These are phyloP conservation scores for Calosoma granatense DNA, from an alignment of 1,140 invertebrate species.

Conservation along the genomic window DNA sequence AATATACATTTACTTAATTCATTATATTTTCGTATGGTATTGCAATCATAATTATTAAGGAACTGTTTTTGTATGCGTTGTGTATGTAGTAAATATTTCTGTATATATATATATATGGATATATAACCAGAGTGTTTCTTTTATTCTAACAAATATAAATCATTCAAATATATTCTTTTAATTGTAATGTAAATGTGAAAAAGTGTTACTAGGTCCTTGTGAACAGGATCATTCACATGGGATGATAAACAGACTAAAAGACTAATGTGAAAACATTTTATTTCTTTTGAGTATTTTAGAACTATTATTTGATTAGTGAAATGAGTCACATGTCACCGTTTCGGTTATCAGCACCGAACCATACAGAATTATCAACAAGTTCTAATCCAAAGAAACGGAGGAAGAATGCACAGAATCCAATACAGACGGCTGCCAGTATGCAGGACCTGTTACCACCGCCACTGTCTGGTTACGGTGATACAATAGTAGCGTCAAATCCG, in stretches of 20 bases:
- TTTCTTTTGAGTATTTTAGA: not conserved
- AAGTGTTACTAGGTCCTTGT: too few relatives aligned
- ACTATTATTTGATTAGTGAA: slow-evolving; percentile 13
- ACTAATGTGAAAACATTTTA: not conserved
- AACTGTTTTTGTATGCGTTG: too few relatives aligned
- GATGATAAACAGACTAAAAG: not conserved
- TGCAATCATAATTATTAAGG: too few relatives aligned
- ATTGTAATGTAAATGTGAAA: too few relatives aligned
- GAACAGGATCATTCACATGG: too few relatives aligned
- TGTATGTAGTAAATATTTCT: not conserved
- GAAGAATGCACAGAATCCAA: slow-evolving; percentile 48
- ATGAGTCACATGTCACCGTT: slow-evolving; percentile 64
- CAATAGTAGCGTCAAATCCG: slow-evolving; percentile 88
- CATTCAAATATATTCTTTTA: too few relatives aligned
- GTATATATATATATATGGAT: too few relatives aligned
- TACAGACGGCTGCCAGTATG: slow-evolving; percentile 49
- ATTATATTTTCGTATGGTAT: too few relatives aligned
- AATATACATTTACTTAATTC: too few relatives aligned
- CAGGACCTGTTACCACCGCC: slow-evolving; percentile 74
- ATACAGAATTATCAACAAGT: slow-evolving; percentile 46
- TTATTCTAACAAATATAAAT: too few relatives aligned
- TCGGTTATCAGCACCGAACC: slow-evolving; percentile 51
- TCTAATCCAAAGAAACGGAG: slow-evolving; percentile 57
- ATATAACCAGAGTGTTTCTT: too few relatives aligned
- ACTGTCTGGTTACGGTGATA: slow-evolving; percentile 79